Evolutionary conservation across 2,797 vertebrate genomes (phyloP), one percentile per base, ranked within the genome.

Genomic region (Glyptemys insculpta): DNA sequence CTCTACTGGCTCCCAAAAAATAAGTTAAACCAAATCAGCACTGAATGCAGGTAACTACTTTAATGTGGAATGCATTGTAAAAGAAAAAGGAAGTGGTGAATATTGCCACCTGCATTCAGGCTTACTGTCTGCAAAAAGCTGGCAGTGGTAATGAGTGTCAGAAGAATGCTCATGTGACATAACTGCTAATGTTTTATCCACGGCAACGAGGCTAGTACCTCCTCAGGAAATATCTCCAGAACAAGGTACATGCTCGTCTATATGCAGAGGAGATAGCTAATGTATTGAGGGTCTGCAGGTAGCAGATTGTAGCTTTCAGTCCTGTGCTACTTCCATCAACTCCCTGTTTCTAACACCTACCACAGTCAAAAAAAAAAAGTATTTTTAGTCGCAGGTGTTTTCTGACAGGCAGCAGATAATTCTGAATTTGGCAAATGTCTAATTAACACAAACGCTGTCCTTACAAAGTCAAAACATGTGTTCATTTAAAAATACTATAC

Each of bases 391-490:
- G 41, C 90, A 97, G 91, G 90, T 92, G 74, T 50, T 86, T 53
- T 85, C 57, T 86, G 80, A 95, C 92, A 95, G 83, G 29, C 81
- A 94, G 49, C 57, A 94, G 85, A 97, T 52, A 97, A 94, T 91
- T 94, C 74, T 95, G 18, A 74, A 94, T 97, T 97, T 97, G 94
- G 21, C 83, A 85, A 56, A 90, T 83, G 44, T 93, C 79, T 84
- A 91, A 97, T 96, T 96, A 96, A 89, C 16, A 95, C 27, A 97
- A 34, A 85, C 92, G 82, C 83, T 62, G 27, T 94, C 59, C 79
- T 44, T 83, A 83, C 2, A 1, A 96, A 95, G 92, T 96, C 79
- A 93, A 79, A 95, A 92, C 91, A 89, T 1, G 1, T 5, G 85
- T 34, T 49, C 41, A 59, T 81, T 90, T 95, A 53, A 90, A 41